Evolutionary conservation across 2,113 vertebrate genomes (phyloP).

Genomic region (Pyrgilauda ruficollis): DNA sequence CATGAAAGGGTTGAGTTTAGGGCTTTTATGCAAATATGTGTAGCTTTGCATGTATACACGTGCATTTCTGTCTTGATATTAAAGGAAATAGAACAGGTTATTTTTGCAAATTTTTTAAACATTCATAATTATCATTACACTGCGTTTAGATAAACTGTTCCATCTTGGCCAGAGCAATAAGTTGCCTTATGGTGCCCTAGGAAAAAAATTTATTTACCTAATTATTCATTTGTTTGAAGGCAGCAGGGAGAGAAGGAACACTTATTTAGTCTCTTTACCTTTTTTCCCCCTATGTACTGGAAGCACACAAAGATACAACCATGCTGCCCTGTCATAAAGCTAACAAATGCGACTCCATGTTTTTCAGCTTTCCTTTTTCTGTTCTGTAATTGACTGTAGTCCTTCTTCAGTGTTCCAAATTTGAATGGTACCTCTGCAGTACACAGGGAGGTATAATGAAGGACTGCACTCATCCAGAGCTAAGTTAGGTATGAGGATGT

Average conservation of each 20-base stretch:
- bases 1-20: neutral
- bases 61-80: neutral
- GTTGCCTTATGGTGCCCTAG: neutral
- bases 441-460: neutral
- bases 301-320: neutral
- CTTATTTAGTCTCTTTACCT: neutral
- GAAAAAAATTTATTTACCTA: neutral
- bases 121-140: neutral
- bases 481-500: neutral
- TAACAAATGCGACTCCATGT: neutral
- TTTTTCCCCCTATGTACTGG: rapidly evolving
- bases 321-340: neutral
- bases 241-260: neutral
- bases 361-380: neutral
- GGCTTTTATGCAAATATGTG: neutral
- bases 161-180: neutral
- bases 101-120: neutral
- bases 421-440: neutral
- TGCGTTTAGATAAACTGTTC: neutral
- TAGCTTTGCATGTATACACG: neutral
- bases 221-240: neutral
- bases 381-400: neutral
- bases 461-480: neutral
- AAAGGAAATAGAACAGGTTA: neutral
- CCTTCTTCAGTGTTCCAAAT: neutral